Evolutionary conservation across 2,113 vertebrate genomes (phyloP).

Genomic region (Danionella cerebrum): DNA sequence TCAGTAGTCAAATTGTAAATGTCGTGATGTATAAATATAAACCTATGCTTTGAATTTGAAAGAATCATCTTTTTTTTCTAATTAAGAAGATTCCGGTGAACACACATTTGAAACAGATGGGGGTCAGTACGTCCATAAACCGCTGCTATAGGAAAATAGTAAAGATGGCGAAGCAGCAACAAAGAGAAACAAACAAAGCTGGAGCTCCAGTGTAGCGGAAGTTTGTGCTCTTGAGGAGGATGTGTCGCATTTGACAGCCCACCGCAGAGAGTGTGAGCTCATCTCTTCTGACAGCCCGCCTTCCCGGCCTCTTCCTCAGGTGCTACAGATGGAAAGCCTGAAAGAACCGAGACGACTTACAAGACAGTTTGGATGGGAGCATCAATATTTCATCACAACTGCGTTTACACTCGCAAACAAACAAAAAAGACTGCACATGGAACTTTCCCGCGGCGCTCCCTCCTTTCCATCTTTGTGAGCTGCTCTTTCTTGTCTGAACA

Average conservation of each 20-base stretch:
- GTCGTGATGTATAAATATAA: too few species aligned
- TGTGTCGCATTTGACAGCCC: constrained; percentile 40
- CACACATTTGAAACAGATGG: too few species aligned
- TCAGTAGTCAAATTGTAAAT: too few species aligned
- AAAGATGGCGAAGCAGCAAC: not conserved
- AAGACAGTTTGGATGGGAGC: constrained; percentile 43
- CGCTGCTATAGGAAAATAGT: not conserved
- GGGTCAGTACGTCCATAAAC: too few species aligned
- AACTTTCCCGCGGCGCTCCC: constrained; percentile 34
- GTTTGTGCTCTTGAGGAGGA: constrained; percentile 28
- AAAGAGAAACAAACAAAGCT: not conserved
- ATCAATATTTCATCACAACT: constrained; percentile 49
- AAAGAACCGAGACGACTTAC: constrained; percentile 44
- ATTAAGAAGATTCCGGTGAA: too few species aligned
- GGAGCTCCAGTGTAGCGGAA: constrained; percentile 19
- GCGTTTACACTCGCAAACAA: constrained; percentile 43
- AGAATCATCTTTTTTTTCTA: too few species aligned
- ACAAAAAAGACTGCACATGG: constrained; percentile 39
- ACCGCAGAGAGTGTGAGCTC: constrained; percentile 30
- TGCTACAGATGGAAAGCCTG: constrained; percentile 44
- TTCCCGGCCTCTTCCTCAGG: constrained; percentile 41
- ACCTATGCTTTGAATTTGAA: too few species aligned
- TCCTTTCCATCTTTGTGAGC: constrained; percentile 21
- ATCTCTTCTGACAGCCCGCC: constrained; percentile 39
- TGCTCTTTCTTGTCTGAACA: constrained; percentile 25